Percentiles rank a stretch among this genome's conserved stretches.
Conservation (phyloP, 1,140 invertebrate genomes). For the Pseudachorutes palmiensis region DNA sequence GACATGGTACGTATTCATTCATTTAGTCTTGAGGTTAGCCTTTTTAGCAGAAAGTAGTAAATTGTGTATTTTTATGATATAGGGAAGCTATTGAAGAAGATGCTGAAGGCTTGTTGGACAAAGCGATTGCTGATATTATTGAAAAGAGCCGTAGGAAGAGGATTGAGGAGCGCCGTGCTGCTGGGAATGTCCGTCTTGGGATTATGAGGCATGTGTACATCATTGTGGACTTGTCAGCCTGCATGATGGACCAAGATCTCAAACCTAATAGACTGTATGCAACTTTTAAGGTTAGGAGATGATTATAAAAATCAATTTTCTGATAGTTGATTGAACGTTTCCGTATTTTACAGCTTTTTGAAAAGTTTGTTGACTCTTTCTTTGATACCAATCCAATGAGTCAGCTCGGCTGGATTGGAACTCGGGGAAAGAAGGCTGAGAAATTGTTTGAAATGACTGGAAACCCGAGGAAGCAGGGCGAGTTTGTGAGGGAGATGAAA, state of each 20-base stretch:
- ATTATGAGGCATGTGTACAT: constrained; percentile 94
- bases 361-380: constrained; percentile 91
- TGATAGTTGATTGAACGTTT: background rate
- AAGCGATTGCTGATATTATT: constrained; percentile 80
- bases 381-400: constrained; percentile 98
- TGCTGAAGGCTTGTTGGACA: constrained; percentile 80
- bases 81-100: constrained; percentile 97
- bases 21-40: background rate
- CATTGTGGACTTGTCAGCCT: constrained; percentile 83
- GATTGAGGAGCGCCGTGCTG: constrained; percentile 56
- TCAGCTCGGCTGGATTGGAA: constrained; percentile 84
- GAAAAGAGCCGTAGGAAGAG: constrained; percentile 75
- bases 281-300: constrained; percentile 63
- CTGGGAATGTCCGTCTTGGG: constrained; percentile 68
- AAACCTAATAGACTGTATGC: constrained; percentile 88
- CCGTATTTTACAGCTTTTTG: constrained; percentile 58
- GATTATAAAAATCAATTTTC: constrained; percentile 26
- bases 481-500: constrained; percentile 44
- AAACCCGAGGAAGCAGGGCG: constrained; percentile 70
- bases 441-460: constrained; percentile 82
- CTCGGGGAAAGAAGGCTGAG: constrained; percentile 89
- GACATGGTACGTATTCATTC: constrained; percentile 62
- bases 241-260: constrained; percentile 88
- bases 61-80: constrained; percentile 17
- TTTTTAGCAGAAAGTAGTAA: background rate